phyloP scores from a whole-genome alignment of 2,888 invertebrate species.

The Catocala nupta region DNA sequence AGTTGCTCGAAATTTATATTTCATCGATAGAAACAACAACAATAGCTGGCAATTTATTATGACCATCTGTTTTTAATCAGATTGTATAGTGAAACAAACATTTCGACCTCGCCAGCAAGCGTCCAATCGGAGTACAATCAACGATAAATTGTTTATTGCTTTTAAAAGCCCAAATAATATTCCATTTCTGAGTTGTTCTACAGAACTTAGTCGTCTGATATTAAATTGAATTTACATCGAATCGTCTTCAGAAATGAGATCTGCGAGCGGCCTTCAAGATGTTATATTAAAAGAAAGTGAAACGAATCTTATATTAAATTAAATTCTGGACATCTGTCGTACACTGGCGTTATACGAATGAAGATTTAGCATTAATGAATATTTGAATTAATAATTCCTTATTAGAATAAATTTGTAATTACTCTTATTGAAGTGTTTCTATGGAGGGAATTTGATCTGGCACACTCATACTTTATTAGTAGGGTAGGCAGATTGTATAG shows the following conservation, averaged over 20 bases:
- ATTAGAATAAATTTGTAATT: slow-evolving; percentile 56
- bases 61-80: slow-evolving; percentile 27
- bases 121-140: slow-evolving; percentile 33
- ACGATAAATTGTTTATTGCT: slow-evolving; percentile 61
- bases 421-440: slow-evolving; percentile 36
- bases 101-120: slow-evolving; percentile 12
- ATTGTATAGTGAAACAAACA: slow-evolving; percentile 40
- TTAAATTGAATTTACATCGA: slow-evolving; percentile 73
- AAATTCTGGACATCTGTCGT: slow-evolving; percentile 83
- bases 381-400: slow-evolving; percentile 68
- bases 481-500: no score
- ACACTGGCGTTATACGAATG: slow-evolving; percentile 67
- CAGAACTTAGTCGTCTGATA: slow-evolving; percentile 56
- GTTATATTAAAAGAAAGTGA: slow-evolving; percentile 78
- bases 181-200: slow-evolving; percentile 55
- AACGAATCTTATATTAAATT: slow-evolving; percentile 77
- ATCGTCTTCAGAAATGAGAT: slow-evolving; percentile 66
- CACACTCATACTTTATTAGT: no score
- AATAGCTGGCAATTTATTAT: slow-evolving; percentile 19
- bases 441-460: slow-evolving; percentile 11
- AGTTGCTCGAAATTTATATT: slow-evolving; percentile 1
- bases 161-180: slow-evolving; percentile 58
- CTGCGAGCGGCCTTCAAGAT: slow-evolving; percentile 59
- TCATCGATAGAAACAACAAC: slow-evolving; percentile 18
- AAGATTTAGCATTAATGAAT: slow-evolving; percentile 77